Conservation (phyloP, 2,888 invertebrate genomes). For the Dasysyrphus albostriatus region DNA sequence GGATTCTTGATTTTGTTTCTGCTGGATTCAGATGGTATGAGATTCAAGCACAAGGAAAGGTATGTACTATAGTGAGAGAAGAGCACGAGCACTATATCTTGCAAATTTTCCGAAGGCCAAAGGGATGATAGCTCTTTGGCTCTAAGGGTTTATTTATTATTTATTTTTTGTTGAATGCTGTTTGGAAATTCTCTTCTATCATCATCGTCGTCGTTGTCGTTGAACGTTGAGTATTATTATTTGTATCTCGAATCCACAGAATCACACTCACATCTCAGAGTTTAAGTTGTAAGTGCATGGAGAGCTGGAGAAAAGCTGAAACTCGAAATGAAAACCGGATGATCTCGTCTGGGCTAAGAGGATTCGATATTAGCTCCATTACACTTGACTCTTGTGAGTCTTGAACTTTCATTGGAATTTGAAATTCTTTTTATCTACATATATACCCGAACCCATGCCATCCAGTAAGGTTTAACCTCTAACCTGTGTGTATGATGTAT, state of each 20-base stretch:
- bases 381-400: slow-evolving; percentile 57
- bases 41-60: slow-evolving; percentile 3
- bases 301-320: slow-evolving; percentile 25
- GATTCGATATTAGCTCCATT: slow-evolving; percentile 69
- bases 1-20: slow-evolving; percentile 11
- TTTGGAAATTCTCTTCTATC: slow-evolving; percentile 72
- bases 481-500: not conserved
- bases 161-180: slow-evolving; percentile 60
- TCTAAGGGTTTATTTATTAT: slow-evolving; percentile 62
- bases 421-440: slow-evolving; percentile 28
- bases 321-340: slow-evolving; percentile 57
- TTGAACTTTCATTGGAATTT: slow-evolving; percentile 39
- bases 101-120: slow-evolving; percentile 24
- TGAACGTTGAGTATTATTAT: slow-evolving; percentile 8
- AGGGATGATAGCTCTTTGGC: slow-evolving; percentile 56
- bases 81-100: not conserved
- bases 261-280: slow-evolving; percentile 9
- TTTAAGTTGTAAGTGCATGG: slow-evolving; percentile 51
- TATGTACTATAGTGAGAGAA: not conserved
- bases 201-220: slow-evolving; percentile 27
- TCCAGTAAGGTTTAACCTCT: not conserved
- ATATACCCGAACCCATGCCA: not conserved
- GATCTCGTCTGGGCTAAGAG: slow-evolving; percentile 60
- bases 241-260: slow-evolving; percentile 20
- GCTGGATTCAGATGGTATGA: not conserved